Conservation (phyloP, 2,888 invertebrate genomes). For the Lithophane socia region DNA sequence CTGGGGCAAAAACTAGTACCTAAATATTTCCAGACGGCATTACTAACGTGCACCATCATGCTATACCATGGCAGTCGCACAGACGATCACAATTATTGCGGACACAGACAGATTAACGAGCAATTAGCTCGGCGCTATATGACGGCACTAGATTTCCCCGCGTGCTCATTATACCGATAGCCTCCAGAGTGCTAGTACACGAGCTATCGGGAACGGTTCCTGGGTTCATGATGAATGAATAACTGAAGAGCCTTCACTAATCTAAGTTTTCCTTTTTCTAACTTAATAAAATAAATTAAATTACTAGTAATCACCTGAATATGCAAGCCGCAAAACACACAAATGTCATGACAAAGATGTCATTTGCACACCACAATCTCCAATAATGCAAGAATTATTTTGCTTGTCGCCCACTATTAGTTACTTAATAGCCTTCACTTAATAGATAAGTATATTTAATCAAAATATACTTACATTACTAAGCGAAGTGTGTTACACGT, state of each 20-base stretch:
- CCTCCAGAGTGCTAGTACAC: neutral
- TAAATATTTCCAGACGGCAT: constrained; percentile 9
- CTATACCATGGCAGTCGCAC: neutral
- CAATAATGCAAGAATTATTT: neutral
- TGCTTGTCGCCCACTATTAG: neutral
- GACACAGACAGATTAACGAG: constrained; percentile 36
- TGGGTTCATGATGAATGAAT: constrained; percentile 4
- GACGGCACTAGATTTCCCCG: constrained; percentile 15
- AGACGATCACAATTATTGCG: constrained; percentile 16
- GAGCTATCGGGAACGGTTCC: neutral
- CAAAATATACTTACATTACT: neutral
- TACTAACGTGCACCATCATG: neutral
- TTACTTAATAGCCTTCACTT: neutral
- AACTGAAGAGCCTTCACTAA: neutral
- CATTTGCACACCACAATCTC: neutral
- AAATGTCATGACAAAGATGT: neutral
- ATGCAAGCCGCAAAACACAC: neutral
- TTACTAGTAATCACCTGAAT: no score
- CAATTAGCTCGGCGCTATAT: constrained; percentile 34
- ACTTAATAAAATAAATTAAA: neutral
- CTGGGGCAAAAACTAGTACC: neutral
- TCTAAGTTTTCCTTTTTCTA: neutral
- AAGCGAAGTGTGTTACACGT: neutral
- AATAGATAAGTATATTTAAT: neutral
- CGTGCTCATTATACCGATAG: constrained; percentile 15